A percentile compares a stretch with the other conserved stretches of the same genome.
These are phyloP conservation scores for Girardinus metallicus DNA, from an alignment of 2,797 vertebrate species.

Conservation along the genomic window DNA sequence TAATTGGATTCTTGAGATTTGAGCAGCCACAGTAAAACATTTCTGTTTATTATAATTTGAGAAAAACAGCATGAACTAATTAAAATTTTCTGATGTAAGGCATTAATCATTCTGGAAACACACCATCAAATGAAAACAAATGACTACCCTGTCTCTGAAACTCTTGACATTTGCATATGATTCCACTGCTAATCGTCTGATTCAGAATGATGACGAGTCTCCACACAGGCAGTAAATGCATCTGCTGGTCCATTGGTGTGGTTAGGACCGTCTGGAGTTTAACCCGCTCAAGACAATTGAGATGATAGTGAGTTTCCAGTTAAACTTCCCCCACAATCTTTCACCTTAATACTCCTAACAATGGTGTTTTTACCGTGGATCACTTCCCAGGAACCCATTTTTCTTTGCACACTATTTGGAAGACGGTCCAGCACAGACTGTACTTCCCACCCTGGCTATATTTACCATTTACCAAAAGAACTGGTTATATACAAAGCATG, in stretches of 20 bases:
- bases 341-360: background rate
- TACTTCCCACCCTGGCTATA: background rate
- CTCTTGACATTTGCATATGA: background rate
- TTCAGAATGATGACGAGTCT: background rate
- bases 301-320: background rate
- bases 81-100: background rate
- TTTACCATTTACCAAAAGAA: background rate
- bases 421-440: background rate
- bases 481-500: background rate
- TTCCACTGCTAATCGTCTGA: background rate
- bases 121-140: background rate
- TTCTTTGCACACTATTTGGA: background rate
- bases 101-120: background rate
- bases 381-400: background rate
- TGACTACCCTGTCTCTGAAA: background rate
- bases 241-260: background rate
- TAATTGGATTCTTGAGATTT: background rate
- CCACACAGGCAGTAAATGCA: background rate
- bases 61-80: background rate
- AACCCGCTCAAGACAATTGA: background rate
- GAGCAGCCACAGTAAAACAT: background rate
- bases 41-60: background rate
- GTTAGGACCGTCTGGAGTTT: background rate
- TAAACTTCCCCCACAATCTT: background rate
- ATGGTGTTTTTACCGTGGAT: background rate